These are phyloP conservation scores for Xanthia togata DNA, from an alignment of 2,888 invertebrate genomes.

Conservation along the genomic window DNA sequence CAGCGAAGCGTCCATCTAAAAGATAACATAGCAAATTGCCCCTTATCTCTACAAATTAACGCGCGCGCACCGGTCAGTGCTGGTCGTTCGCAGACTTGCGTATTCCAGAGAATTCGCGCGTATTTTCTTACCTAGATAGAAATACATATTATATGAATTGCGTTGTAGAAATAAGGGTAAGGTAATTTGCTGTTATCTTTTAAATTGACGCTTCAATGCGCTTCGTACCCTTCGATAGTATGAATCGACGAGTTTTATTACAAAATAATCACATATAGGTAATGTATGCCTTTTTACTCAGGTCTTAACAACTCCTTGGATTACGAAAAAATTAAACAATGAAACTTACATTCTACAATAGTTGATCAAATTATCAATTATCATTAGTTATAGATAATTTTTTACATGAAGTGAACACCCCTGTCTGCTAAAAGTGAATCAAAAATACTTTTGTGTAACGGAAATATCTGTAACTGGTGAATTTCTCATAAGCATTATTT, in stretches of 20 bases:
- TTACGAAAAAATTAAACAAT: constrained; percentile 4
- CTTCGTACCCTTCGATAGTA: neutral
- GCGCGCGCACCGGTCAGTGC: neutral
- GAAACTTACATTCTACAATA: constrained; percentile 21
- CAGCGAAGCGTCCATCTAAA: neutral
- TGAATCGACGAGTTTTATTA: neutral
- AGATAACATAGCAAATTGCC: neutral
- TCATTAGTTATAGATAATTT: neutral
- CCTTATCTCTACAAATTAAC: neutral
- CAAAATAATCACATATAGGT: too few species aligned
- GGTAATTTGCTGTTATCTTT: neutral
- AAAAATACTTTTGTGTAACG: constrained; percentile 30
- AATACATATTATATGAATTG: neutral
- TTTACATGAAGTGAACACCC: neutral
- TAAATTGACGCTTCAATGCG: neutral
- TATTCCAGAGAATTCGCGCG: neutral
- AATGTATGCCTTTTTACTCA: constrained; percentile 21
- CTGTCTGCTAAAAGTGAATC: constrained; percentile 3
- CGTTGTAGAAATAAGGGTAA: neutral
- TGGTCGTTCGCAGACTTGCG: neutral
- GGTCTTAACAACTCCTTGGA: neutral
- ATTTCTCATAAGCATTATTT: neutral
- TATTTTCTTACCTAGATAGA: neutral
- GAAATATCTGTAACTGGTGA: constrained; percentile 14
- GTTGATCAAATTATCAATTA: constrained; percentile 6